phyloP scores from a whole-genome alignment of 2,113 vertebrate species.

The Litocranius walleri region DNA sequence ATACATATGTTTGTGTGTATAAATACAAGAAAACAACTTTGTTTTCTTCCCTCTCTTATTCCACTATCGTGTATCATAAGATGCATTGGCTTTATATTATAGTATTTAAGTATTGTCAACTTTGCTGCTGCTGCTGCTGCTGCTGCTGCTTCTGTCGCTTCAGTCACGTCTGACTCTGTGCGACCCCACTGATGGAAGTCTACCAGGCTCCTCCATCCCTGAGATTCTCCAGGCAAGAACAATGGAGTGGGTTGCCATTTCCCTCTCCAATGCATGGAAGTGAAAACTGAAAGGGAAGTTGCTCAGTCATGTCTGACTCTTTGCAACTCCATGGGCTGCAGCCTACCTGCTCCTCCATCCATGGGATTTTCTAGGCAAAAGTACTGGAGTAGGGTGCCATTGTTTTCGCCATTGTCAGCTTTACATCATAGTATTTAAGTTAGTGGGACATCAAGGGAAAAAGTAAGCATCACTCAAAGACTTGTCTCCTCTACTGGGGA shows the following conservation, averaged over 20 bases:
- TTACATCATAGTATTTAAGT: not conserved
- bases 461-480: not conserved
- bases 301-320: no score
- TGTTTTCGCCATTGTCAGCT: not conserved
- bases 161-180: no score
- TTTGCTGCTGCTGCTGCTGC: not conserved
- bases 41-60: not conserved
- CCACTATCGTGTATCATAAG: not conserved
- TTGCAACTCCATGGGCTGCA: no score
- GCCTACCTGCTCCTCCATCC: no score
- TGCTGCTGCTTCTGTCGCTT: no score
- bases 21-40: not conserved
- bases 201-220: no score
- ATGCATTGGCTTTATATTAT: not conserved
- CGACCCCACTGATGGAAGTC: accelerated
- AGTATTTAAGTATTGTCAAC: not conserved
- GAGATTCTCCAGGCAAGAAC: no score
- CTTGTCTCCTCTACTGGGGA: not conserved
- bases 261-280: no score
- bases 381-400: no score
- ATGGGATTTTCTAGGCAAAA: no score
- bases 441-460: not conserved
- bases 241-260: no score
- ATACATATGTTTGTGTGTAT: not conserved
- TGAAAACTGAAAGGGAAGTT: no score